Evolutionary conservation across 2,888 invertebrate species (phyloP), one percentile per base, ranked within the genome.

Genomic region (Scaptomyza flava): DNA sequence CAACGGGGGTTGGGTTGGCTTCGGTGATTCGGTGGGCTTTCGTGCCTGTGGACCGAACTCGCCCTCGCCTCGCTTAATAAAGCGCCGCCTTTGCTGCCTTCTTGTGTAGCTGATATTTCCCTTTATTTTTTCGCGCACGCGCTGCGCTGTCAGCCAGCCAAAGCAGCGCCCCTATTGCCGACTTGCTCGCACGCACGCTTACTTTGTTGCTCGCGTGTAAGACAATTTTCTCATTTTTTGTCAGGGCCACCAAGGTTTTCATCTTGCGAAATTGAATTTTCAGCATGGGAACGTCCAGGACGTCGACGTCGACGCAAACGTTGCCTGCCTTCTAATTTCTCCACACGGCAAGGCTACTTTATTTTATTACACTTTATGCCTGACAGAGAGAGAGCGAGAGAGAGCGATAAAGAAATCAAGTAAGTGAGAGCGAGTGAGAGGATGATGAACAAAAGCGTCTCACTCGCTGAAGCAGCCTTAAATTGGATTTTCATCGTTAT

Each of bases 231-330:
- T 89, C 84, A n/a, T 38, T 6, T 38, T 38, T 38, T 14, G 38
- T 6, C 3, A 12, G 11, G 57, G 63, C 65, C 76, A 80, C 77
- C 77, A 36, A 84, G 74, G 65, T 68, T 86, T 88, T 83, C 81
- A 81, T 80, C 41, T 38, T 68, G 79, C 72, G 84, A 89, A 90
- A 91, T 90, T 91, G 81, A 91, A 90, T 91, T 91, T 91, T 85
- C 85, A 77, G 74, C 79, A 84, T 71, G 85, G 74, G 73, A 72
- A 77, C 62, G 77, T 77, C 72, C 74, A 72, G 73, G 77, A 69
- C 59, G 41, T 43, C 27, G 20, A 65, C 59, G 60, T 38, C 45
- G 20, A 46, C 52, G 51, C 45, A 57, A 42, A 48, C 52, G 51
- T 36, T 50, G 50, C 27, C 53, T 71, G 76, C 63, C 79, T 79